Conservation (phyloP, 2,113 vertebrate genomes). For the Verasper variegatus region DNA sequence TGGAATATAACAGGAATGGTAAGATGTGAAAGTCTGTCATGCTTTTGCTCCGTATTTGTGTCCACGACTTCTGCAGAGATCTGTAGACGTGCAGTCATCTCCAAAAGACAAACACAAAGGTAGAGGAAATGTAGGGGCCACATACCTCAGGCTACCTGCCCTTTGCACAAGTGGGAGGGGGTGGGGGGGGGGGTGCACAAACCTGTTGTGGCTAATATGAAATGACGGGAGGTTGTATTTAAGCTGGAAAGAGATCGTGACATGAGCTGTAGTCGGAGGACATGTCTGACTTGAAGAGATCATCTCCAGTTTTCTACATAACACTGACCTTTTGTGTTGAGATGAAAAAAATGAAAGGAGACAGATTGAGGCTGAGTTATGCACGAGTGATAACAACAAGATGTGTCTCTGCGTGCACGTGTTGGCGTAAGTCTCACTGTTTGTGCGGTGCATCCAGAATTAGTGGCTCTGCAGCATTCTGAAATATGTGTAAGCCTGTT, state of each 20-base stretch:
- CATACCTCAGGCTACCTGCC: neutral
- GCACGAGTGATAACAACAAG: constrained; percentile 24
- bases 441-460: constrained; percentile 7
- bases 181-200: neutral
- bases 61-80: neutral
- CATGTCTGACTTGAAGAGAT: too few relatives aligned
- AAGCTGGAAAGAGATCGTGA: neutral
- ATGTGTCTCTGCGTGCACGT: neutral
- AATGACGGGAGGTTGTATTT: neutral
- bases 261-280: neutral
- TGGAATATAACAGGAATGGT: neutral
- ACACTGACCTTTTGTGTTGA: neutral
- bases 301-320: too few relatives aligned
- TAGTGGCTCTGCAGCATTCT: constrained; percentile 21
- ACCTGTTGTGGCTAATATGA: neutral
- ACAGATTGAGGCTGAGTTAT: constrained; percentile 24
- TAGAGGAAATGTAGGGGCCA: too few relatives aligned
- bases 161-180: neutral
- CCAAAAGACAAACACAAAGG: too few relatives aligned
- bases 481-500: constrained; percentile 65
- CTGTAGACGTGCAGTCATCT: too few relatives aligned
- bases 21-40: constrained; percentile 2
- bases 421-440: neutral
- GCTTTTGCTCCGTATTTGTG: neutral
- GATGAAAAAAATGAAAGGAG: neutral